These are phyloP conservation scores for Pandemis cinnamomeana DNA, from an alignment of 2,888 invertebrate genomes.

Conservation along the genomic window DNA sequence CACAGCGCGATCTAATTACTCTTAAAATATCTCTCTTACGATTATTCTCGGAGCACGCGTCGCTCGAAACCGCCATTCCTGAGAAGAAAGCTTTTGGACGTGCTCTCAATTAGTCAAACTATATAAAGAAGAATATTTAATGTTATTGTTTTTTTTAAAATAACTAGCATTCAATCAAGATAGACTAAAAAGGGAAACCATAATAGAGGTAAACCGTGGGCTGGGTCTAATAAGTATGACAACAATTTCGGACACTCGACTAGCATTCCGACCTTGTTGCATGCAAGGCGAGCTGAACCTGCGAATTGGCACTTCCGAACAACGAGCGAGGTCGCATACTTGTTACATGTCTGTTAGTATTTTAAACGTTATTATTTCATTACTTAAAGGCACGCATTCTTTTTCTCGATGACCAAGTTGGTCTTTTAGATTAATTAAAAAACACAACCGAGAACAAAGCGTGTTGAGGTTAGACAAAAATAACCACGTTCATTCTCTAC, in stretches of 20 bases:
- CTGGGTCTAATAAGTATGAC: slow-evolving; percentile 14
- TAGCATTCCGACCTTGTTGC: slow-evolving; percentile 59
- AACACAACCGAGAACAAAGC: not conserved
- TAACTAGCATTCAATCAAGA: not conserved
- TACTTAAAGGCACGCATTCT: not conserved
- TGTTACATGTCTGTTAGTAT: slow-evolving; percentile 6
- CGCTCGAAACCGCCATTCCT: slow-evolving; percentile 21
- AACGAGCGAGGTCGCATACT: slow-evolving; percentile 63
- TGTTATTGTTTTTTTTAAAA: not conserved
- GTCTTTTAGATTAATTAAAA: too few species aligned
- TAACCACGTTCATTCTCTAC: not conserved
- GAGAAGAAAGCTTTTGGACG: slow-evolving; percentile 28
- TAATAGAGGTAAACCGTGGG: not conserved
- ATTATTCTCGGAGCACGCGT: slow-evolving; percentile 18
- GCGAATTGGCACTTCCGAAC: slow-evolving; percentile 73
- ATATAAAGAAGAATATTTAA: not conserved
- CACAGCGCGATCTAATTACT: slow-evolving; percentile 36
- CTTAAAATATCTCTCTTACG: slow-evolving; percentile 31
- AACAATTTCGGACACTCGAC: slow-evolving; percentile 25
- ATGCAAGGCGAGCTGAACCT: slow-evolving; percentile 59
- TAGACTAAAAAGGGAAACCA: not conserved
- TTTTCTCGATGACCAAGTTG: too few species aligned
- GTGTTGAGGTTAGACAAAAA: not conserved
- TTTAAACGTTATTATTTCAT: slow-evolving; percentile 7
- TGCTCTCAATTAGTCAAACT: slow-evolving; percentile 16